Percentiles rank a stretch among this genome's conserved stretches.
Evolutionary conservation across 2,113 vertebrate species (phyloP).

Genomic region (Xenopus laevis): DNA sequence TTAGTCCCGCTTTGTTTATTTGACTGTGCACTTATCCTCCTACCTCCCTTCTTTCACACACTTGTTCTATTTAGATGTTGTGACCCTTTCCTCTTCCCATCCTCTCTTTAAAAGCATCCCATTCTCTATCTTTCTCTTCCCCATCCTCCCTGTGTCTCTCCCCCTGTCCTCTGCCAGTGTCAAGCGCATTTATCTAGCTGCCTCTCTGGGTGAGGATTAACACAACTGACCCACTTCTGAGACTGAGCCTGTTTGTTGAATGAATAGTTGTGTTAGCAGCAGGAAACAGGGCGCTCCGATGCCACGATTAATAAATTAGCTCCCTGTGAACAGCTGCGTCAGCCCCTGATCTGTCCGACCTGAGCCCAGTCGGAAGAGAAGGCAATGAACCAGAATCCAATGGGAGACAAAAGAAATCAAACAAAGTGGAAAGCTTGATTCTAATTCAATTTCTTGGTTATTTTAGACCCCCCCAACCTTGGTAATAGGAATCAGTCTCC

Average conservation of each 20-base stretch:
- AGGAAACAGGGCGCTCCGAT: slow-evolving; percentile 28
- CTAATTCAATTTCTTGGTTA: slow-evolving; percentile 25
- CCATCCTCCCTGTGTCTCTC: background rate
- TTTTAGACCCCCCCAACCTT: background rate
- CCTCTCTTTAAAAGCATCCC: background rate
- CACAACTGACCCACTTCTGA: slow-evolving; percentile 49
- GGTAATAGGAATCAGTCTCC: slow-evolving; percentile 20
- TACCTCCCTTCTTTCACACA: too few relatives aligned
- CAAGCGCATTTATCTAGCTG: slow-evolving; percentile 40
- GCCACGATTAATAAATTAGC: slow-evolving; percentile 20
- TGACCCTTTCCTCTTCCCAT: background rate
- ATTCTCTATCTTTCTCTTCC: background rate
- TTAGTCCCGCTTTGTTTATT: too few relatives aligned
- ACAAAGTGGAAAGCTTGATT: slow-evolving; percentile 29
- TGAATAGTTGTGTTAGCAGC: background rate
- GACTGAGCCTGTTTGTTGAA: slow-evolving; percentile 42
- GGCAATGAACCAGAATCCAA: slow-evolving; percentile 16
- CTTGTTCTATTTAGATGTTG: background rate
- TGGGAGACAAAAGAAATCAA: slow-evolving; percentile 22
- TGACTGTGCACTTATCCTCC: too few relatives aligned
- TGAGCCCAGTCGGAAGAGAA: rapidly evolving
- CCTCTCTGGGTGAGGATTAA: slow-evolving; percentile 45
- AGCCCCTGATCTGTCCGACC: slow-evolving; percentile 1
- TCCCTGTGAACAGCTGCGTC: slow-evolving; percentile 34
- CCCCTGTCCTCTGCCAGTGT: slow-evolving; percentile 18